Base-by-base conservation (phyloP, 2,888 invertebrate genomes). In the Melanostoma mellinum region DNA sequence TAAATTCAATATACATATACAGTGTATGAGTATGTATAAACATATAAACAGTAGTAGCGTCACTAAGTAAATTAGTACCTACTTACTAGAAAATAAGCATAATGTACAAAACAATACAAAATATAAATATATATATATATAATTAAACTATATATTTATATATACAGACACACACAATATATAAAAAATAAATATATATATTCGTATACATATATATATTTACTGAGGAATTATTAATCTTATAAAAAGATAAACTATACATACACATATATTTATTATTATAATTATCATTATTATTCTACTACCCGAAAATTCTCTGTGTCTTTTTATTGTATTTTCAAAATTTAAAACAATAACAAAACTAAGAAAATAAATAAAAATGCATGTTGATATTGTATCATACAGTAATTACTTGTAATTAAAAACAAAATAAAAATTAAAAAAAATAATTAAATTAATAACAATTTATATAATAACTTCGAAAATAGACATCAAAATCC, bases 251-350 rank as follows among this genome's bases (percentile, higher is more conserved):
- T 44, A 50, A 63, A 53, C 46, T 69, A 36, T 63, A 72, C 78
- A 76, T 48, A 69, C 63, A 78, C 67, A 84, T 61, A 63, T 32
- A 75, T 72, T 36, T 42, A 60, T 53, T 52, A 38, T 60, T 58
- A 20, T 20, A 20, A 20, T 20, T 20, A 20, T 20, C 71, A 84
- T 69, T 60, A 81, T 60, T 77, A 79, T 68, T 93, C 93, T 79
- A 61, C 53, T 79, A 71, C 67, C 79, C 74, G 42, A 71, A 20
- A 20, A 84, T 79, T 84, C 84, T 84, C 84, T 84, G 73, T 84
- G 79, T 84, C 74, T 84, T 74, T 82, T 84, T 60, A 79, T 67
- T 79, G 73, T 82, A 71, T 72, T 74, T 74, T 78, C 6, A 71
- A 82, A 67, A 61, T 68, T 58, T 10, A 67, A 44, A 71, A 72